phyloP scores from a whole-genome alignment of 1,140 invertebrate species.

The Orchestia grillus region DNA sequence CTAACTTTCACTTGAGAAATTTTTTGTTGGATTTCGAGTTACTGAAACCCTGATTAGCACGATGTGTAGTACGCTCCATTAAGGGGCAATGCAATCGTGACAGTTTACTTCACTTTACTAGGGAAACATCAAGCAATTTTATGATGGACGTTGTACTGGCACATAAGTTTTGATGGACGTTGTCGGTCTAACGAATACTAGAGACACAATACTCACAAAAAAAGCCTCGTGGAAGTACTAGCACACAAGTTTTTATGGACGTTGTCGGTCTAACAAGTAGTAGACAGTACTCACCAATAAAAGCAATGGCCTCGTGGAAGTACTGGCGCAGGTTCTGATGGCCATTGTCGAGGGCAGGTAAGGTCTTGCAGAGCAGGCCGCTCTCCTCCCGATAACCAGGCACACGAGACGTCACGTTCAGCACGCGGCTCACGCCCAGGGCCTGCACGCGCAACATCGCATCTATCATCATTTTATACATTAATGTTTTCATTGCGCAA shows the following conservation, averaged over 20 bases:
- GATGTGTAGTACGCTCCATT: too few species aligned
- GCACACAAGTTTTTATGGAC: not conserved
- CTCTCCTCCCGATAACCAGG: conserved; percentile 79
- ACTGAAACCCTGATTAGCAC: too few species aligned
- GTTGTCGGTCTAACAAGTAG: too few species aligned
- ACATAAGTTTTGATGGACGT: too few species aligned
- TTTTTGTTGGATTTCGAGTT: too few species aligned
- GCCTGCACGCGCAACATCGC: conserved; percentile 67
- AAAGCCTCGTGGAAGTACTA: not conserved
- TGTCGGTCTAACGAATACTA: too few species aligned
- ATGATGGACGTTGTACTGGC: too few species aligned
- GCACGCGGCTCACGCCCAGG: conserved; percentile 81
- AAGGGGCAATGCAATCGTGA: too few species aligned
- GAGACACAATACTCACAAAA: not conserved
- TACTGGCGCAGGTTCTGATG: conserved; percentile 93
- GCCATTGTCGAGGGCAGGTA: conserved; percentile 86
- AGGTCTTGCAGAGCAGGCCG: conserved; percentile 84
- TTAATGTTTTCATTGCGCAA: not conserved
- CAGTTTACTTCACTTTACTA: too few species aligned
- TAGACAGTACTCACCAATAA: conserved; percentile 86
- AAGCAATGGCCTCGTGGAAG: conserved; percentile 90
- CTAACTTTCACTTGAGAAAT: too few species aligned
- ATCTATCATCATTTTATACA: not conserved
- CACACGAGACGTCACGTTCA: conserved; percentile 87
- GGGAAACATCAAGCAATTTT: too few species aligned